Evolutionary conservation across 2,113 vertebrate species (phyloP).

Genomic region (Barnardius zonarius): DNA sequence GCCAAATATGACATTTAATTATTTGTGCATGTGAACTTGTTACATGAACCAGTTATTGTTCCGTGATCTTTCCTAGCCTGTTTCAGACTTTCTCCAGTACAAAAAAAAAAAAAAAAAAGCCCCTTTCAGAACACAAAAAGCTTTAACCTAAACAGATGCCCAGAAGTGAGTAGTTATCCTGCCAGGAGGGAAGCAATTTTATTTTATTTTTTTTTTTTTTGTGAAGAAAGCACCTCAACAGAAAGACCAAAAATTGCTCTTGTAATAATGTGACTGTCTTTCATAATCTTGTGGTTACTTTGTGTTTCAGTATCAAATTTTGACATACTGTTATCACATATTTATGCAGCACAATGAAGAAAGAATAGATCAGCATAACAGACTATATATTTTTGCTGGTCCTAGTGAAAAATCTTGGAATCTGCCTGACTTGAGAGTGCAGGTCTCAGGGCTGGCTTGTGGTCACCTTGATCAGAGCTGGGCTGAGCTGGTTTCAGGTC

Average conservation of each 20-base stretch:
- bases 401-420: neutral
- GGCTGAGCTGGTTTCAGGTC: neutral
- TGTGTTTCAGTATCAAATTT: neutral
- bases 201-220: neutral
- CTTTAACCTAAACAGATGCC: neutral
- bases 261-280: neutral
- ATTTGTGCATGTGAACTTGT: neutral
- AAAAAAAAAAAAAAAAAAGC: neutral
- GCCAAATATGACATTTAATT: slow-evolving; percentile 13
- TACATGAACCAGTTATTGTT: neutral
- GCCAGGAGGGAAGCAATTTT: neutral
- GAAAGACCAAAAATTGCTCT: neutral
- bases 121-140: neutral
- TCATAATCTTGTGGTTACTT: neutral
- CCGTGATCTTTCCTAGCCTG: neutral
- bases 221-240: neutral
- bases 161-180: neutral
- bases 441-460: neutral
- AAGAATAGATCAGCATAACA: neutral
- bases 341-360: neutral
- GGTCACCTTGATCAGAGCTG: too few relatives aligned
- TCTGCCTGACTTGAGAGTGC: neutral
- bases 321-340: neutral
- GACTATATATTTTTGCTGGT: neutral
- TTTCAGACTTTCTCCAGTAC: neutral